Evolutionary conservation across 2,888 invertebrate genomes (phyloP).

Genomic region (Lithophane socia): DNA sequence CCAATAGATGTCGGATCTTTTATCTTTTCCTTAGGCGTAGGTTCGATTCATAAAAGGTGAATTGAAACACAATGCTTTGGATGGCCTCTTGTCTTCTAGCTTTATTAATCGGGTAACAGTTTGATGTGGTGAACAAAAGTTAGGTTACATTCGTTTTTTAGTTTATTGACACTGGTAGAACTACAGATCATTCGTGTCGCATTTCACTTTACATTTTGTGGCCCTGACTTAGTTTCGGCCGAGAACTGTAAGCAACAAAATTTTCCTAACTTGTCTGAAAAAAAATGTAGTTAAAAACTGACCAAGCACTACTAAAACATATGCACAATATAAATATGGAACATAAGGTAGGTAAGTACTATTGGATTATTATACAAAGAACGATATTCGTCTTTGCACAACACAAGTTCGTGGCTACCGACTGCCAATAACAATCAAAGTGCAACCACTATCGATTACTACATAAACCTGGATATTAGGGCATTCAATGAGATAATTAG

Average conservation of each 20-base stretch:
- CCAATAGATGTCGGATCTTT: background rate
- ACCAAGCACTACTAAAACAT: background rate
- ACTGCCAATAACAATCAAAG: background rate
- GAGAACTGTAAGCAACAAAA: background rate
- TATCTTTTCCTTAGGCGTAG: background rate
- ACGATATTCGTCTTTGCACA: background rate
- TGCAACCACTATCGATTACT: slow-evolving; percentile 16
- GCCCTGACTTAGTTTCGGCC: background rate
- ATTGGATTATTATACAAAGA: background rate
- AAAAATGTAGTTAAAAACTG: background rate
- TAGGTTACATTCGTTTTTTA: too few relatives aligned
- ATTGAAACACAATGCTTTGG: background rate
- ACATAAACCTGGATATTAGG: slow-evolving; percentile 8
- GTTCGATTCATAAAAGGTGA: background rate
- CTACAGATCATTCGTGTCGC: background rate
- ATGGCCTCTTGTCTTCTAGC: background rate
- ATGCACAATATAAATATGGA: too few relatives aligned
- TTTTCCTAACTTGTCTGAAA: background rate
- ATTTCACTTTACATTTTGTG: background rate
- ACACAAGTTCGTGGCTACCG: too few relatives aligned
- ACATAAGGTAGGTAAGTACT: background rate
- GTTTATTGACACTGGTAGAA: too few relatives aligned
- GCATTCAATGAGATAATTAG: slow-evolving; percentile 35
- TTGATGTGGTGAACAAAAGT: too few relatives aligned
- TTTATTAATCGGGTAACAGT: background rate